Conservation (phyloP, 2,113 vertebrate genomes). For the Embiotoca jacksoni region DNA sequence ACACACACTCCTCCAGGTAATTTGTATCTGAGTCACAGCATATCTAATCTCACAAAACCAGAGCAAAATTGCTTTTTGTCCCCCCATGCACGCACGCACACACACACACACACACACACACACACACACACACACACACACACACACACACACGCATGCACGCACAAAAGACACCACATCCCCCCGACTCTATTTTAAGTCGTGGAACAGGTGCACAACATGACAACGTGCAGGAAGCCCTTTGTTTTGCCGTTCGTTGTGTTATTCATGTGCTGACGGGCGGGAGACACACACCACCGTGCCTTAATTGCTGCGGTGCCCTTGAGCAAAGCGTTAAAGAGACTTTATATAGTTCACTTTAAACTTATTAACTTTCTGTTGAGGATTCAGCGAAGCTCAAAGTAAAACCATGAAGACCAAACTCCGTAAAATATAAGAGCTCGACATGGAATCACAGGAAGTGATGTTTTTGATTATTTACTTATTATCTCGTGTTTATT, state of each 20-base stretch:
- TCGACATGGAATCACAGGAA: no score
- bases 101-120: no score
- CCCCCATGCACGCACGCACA: not conserved
- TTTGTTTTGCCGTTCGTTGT: slow-evolving; percentile 44
- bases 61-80: slow-evolving; percentile 66
- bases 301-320: slow-evolving; percentile 23
- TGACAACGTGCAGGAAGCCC: slow-evolving; percentile 44
- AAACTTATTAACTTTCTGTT: slow-evolving; percentile 16
- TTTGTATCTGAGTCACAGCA: slow-evolving; percentile 72
- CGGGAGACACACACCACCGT: not conserved
- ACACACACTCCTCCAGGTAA: slow-evolving; percentile 39
- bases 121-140: no score
- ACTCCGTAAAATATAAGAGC: no score
- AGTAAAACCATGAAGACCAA: not conserved
- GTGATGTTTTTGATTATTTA: no score
- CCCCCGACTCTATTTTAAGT: slow-evolving; percentile 47
- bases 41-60: slow-evolving; percentile 74
- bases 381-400: not conserved
- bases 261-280: slow-evolving; percentile 37
- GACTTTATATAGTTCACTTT: slow-evolving; percentile 14
- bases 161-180: no score
- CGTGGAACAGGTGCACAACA: slow-evolving; percentile 49
- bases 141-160: no score
- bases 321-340: slow-evolving; percentile 39
- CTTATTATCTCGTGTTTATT: no score